Evolutionary conservation across 2,797 vertebrate genomes (phyloP).

Genomic region (Sebastolobus altivelis): DNA sequence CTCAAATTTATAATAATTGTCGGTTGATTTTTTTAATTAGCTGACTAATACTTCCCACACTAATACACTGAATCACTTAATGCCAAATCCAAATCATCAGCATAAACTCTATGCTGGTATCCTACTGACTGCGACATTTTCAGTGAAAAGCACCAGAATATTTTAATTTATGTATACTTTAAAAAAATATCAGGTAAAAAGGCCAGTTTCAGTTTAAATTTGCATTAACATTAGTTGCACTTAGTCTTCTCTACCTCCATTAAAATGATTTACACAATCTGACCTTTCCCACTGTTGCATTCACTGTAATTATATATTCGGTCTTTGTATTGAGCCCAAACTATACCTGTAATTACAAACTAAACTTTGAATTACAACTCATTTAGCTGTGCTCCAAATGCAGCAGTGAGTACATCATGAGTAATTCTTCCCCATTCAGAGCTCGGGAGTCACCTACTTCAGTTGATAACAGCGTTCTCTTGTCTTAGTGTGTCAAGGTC

Average conservation of each 20-base stretch:
- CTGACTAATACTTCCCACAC: too few species aligned
- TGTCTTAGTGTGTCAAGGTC: constrained; percentile 68
- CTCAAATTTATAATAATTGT: neutral
- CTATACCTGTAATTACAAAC: constrained; percentile 34
- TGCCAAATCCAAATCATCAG: neutral
- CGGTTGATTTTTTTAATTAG: neutral
- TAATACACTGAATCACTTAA: neutral
- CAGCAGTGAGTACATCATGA: constrained; percentile 27
- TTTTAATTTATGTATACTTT: constrained; percentile 9
- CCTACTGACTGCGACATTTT: neutral
- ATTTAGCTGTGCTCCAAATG: constrained; percentile 22
- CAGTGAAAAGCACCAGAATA: neutral
- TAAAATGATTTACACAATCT: constrained; percentile 45
- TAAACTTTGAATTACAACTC: constrained; percentile 33
- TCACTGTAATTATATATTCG: constrained; percentile 43
- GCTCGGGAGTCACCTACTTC: constrained; percentile 48
- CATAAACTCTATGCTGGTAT: neutral
- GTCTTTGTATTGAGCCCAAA: constrained; percentile 12
- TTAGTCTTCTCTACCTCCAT: constrained; percentile 29
- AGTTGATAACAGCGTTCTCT: constrained; percentile 53
- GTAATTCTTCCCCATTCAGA: constrained; percentile 45
- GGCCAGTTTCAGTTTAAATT: neutral
- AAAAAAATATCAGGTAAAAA: constrained; percentile 1
- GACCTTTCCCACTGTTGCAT: constrained; percentile 45
- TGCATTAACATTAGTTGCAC: constrained; percentile 22